Percentiles rank a stretch among this genome's conserved stretches.
phyloP scores from a whole-genome alignment of 2,888 invertebrate species.

The Protophormia terraenovae region DNA sequence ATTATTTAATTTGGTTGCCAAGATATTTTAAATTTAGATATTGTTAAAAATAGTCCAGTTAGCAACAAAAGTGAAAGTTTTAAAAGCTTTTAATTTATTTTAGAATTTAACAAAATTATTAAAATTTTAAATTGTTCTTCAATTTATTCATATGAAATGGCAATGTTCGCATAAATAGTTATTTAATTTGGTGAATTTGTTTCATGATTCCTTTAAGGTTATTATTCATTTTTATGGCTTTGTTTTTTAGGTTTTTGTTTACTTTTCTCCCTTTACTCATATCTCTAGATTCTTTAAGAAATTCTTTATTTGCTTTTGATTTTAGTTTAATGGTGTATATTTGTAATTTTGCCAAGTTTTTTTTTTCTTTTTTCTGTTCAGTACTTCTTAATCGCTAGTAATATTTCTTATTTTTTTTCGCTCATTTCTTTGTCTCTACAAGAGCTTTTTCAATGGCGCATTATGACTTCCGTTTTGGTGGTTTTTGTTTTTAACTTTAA shows the following conservation, averaged over 20 bases:
- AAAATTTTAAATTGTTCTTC: too few species aligned
- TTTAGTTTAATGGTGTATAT: constrained; percentile 17
- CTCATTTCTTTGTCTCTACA: constrained; percentile 14
- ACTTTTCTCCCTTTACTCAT: not conserved
- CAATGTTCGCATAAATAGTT: too few species aligned
- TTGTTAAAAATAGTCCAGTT: too few species aligned
- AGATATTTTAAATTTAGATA: too few species aligned
- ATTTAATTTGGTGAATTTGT: not conserved
- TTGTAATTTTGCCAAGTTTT: constrained; percentile 66
- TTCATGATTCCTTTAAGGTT: not conserved
- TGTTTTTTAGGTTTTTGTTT: not conserved
- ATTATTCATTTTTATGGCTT: constrained; percentile 36
- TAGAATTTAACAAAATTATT: too few species aligned
- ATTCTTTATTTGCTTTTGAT: constrained; percentile 28
- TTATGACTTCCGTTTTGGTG: constrained; percentile 69
- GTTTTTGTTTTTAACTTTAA: constrained; percentile 35
- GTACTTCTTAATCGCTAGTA: constrained; percentile 53
- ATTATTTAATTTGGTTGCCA: too few species aligned
- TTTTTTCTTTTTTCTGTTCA: constrained; percentile 4
- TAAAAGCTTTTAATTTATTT: too few species aligned
- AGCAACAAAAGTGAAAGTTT: too few species aligned
- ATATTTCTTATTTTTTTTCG: constrained; percentile 54
- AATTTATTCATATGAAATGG: too few species aligned
- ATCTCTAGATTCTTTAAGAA: constrained; percentile 36
- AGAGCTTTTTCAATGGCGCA: constrained; percentile 64